phyloP scores from a whole-genome alignment of 2,888 invertebrate genomes.

The Dysmachus trigonus region DNA sequence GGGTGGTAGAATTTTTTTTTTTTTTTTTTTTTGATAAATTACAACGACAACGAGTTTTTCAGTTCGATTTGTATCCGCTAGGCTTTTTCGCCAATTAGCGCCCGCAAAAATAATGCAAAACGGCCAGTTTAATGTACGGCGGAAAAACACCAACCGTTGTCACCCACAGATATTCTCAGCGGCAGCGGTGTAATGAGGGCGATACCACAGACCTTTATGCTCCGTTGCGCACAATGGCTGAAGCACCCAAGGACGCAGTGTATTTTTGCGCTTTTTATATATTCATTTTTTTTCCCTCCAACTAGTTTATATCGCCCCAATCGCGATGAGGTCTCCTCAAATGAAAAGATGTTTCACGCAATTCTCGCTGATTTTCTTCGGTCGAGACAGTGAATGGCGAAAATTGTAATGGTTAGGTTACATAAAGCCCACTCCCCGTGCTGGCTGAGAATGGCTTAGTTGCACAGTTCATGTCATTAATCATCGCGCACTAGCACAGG shows the following conservation, averaged over 20 bases:
- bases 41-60: not conserved
- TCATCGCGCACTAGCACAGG: not conserved
- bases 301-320: not conserved
- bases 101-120: conserved; percentile 6
- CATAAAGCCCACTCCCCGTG: not conserved
- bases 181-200: conserved; percentile 6
- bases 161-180: not conserved
- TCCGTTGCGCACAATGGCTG: conserved; percentile 13
- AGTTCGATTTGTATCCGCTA: not conserved
- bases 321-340: not conserved
- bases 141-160: not conserved
- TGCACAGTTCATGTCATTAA: not conserved
- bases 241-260: conserved; percentile 11
- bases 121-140: not conserved
- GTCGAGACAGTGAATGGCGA: not conserved
- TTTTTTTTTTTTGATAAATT: not conserved
- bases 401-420: not conserved
- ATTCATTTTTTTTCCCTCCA: not conserved
- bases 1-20: not conserved
- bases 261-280: conserved; percentile 2
- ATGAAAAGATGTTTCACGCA: not conserved
- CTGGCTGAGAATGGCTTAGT: not conserved
- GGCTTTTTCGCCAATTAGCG: conserved; percentile 5
- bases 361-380: not conserved
- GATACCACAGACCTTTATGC: conserved; percentile 33